Evolutionary conservation across 2,113 vertebrate genomes (phyloP), one percentile per base, ranked within the genome.

Genomic region (human (Homo sapiens)): DNA sequence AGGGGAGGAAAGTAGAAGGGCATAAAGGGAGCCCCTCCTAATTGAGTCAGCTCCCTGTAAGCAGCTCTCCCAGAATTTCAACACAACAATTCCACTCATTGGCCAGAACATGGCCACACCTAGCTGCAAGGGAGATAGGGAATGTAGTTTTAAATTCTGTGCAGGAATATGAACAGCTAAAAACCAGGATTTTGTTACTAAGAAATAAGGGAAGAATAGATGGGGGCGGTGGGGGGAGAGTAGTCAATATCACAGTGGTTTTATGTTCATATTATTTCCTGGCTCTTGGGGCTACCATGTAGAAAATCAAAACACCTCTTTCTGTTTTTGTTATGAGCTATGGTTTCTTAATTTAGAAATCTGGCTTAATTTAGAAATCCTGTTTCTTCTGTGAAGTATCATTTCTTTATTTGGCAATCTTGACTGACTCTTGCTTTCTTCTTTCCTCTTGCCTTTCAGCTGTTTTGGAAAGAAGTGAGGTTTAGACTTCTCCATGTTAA

Each of bases 391-490:
- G 82, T 9, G 43, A 96, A 89, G 11, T 95, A 97, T 96, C 93
- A 93, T 97, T 97, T 95, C 97, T 98, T 98, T 98, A 98, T 98
- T 98, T 98, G 97, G 98, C 95, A 97, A 96, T 98, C 93, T 92
- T 20, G 16, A 87, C 90, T 98, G 97, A 98, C 95, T 98, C 32
- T 35, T 92, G 38, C 43, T 3, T 84, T 94, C 79, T 90, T 52
- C 52, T 84, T 97, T 97, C 90, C 90, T 98, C 96, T 97, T 98
- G 23, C 96, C 82, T 97, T 97, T 97, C 98, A 99, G 99, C 97
- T 99, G 83, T 96, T 97, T 98, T 97, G 98, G 98, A 96, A 98
- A 98, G 97, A 95, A 98, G 97, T 96, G 89, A 95, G 90, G 93
- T 98, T 97, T 98, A 98, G 98, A 95, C 82, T 94, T 97, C 38